phyloP scores from a whole-genome alignment of 1,140 invertebrate genomes.

The Sinella curviseta region DNA sequence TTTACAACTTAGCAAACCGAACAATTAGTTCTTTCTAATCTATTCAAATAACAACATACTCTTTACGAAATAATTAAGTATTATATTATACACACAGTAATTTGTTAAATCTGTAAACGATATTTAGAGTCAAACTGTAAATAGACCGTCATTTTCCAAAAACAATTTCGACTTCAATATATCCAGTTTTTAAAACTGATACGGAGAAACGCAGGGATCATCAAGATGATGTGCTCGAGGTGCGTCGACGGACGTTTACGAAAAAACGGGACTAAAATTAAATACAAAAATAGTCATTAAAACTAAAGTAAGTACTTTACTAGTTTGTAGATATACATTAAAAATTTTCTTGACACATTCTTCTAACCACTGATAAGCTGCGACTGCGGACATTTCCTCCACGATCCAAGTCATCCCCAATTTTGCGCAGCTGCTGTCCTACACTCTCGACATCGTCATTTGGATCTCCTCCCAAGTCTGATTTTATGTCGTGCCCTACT shows the following conservation, averaged over 20 bases:
- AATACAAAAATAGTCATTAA: background rate
- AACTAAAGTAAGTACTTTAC: background rate
- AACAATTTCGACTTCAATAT: too few relatives aligned
- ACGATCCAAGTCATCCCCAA: constrained; percentile 35
- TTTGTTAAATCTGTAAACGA: too few relatives aligned
- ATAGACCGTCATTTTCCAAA: too few relatives aligned
- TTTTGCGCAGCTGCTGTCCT: constrained; percentile 25
- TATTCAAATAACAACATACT: too few relatives aligned
- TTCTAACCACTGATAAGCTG: constrained; percentile 4
- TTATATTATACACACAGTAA: too few relatives aligned
- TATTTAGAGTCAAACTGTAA: too few relatives aligned
- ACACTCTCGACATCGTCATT: background rate
- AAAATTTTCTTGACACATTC: background rate
- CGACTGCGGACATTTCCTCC: background rate
- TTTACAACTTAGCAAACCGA: too few relatives aligned
- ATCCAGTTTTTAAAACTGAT: too few relatives aligned
- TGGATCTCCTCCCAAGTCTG: background rate
- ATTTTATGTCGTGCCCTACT: background rate
- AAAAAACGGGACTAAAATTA: background rate
- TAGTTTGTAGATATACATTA: too few relatives aligned
- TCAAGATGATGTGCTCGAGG: background rate
- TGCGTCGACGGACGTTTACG: background rate
- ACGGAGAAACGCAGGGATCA: too few relatives aligned
- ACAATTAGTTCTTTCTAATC: too few relatives aligned
- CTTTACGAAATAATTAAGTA: too few relatives aligned